phyloP scores from a whole-genome alignment of 2,797 vertebrate genomes.

The Odontamblyopus lacepedii region DNA sequence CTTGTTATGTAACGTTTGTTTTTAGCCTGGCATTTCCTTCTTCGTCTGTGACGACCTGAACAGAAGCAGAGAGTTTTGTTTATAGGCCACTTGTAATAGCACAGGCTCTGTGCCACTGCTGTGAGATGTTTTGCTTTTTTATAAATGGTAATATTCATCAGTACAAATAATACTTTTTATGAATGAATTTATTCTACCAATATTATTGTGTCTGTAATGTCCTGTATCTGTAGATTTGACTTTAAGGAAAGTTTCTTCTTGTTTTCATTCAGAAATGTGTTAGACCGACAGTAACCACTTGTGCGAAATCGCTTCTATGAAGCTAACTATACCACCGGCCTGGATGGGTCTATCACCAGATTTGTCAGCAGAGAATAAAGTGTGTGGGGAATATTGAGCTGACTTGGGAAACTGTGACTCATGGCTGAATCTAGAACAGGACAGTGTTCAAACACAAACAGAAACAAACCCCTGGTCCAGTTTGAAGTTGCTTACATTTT shows the following conservation, averaged over 20 bases:
- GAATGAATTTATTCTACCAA: background rate
- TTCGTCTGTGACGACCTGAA: constrained; percentile 15
- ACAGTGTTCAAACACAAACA: constrained; percentile 24
- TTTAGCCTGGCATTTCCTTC: constrained; percentile 45
- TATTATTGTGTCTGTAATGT: too few species aligned
- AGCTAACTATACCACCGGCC: background rate
- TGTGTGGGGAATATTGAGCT: constrained; percentile 40
- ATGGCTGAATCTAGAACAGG: constrained; percentile 16
- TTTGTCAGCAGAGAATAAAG: constrained; percentile 32
- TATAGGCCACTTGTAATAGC: constrained; percentile 27
- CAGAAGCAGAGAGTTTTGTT: constrained; percentile 14
- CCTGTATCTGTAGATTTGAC: background rate
- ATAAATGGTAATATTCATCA: background rate
- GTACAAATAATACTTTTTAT: background rate
- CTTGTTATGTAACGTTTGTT: constrained; percentile 41
- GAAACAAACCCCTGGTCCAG: background rate
- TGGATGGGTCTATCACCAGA: constrained; percentile 4
- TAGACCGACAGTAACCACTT: too few species aligned
- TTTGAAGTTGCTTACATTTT: background rate
- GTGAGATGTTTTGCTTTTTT: background rate
- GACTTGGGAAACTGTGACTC: constrained; percentile 41
- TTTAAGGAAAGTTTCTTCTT: background rate
- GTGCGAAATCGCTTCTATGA: too few species aligned
- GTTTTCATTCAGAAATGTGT: background rate
- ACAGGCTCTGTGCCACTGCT: constrained; percentile 17